These are phyloP conservation scores for Ametastegia equiseti DNA, from an alignment of 2,888 invertebrate species.

Conservation along the genomic window DNA sequence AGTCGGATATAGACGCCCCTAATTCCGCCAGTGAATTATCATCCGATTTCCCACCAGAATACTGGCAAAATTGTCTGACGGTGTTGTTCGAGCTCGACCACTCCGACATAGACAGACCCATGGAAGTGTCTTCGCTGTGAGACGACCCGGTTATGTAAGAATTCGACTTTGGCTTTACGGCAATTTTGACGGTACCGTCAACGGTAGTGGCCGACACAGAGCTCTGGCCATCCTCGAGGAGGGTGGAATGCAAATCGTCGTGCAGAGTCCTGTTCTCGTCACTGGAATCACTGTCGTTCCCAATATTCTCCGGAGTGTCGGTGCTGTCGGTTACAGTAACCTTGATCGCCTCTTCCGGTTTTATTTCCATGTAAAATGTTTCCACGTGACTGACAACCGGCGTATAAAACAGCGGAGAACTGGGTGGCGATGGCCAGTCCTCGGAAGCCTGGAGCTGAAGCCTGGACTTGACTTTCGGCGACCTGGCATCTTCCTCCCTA, in stretches of 20 bases:
- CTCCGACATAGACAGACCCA: constrained; percentile 90
- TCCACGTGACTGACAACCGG: constrained; percentile 87
- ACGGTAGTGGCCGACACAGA: constrained; percentile 83
- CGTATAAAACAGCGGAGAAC: constrained; percentile 83
- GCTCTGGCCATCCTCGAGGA: constrained; percentile 72
- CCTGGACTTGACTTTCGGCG: constrained; percentile 65
- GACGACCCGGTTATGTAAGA: constrained; percentile 84
- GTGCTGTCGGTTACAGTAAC: constrained; percentile 86
- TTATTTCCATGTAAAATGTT: constrained; percentile 87
- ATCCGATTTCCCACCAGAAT: constrained; percentile 88
- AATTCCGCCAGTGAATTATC: constrained; percentile 86
- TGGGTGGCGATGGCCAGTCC: constrained; percentile 90
- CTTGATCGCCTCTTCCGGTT: constrained; percentile 87
- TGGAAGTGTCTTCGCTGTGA: constrained; percentile 92
- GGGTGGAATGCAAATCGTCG: constrained; percentile 77
- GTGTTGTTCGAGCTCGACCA: constrained; percentile 94
- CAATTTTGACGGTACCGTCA: constrained; percentile 89
- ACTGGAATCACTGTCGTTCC: constrained; percentile 80
- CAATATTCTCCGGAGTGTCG: constrained; percentile 77
- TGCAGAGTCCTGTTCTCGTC: constrained; percentile 84
- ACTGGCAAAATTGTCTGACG: constrained; percentile 82
- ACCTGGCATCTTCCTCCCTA: constrained; percentile 75
- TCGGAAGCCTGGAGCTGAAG: constrained; percentile 82
- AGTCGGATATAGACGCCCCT: constrained; percentile 89
- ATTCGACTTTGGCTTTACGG: constrained; percentile 87